Percentiles rank a stretch among this genome's conserved stretches.
Conservation (phyloP, 2,888 invertebrate genomes). For the Diploptera punctata region DNA sequence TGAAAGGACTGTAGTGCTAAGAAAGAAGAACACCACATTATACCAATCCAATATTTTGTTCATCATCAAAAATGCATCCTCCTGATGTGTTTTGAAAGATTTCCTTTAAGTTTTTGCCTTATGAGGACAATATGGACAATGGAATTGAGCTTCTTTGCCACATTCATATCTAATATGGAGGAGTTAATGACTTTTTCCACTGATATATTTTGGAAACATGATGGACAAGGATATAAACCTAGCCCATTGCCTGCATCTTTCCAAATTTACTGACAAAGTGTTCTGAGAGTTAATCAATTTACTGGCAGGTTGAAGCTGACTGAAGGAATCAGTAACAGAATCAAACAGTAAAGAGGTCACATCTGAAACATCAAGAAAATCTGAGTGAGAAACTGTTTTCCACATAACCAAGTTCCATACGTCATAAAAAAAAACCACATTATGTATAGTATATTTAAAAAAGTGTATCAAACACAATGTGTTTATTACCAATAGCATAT, state of each 20-base stretch:
- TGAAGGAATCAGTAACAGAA: neutral
- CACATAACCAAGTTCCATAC: no score
- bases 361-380: neutral
- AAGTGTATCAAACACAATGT: no score
- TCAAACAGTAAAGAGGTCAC: neutral
- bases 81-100: constrained; percentile 45
- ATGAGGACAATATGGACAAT: constrained; percentile 46
- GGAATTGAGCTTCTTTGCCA: constrained; percentile 48
- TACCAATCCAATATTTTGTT: neutral
- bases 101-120: constrained; percentile 45
- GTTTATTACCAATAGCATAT: no score
- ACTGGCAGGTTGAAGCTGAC: neutral
- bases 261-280: no score
- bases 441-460: no score
- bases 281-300: no score
- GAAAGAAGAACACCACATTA: neutral
- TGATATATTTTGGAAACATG: constrained; percentile 85
- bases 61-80: neutral
- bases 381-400: no score
- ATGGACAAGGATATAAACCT: constrained; percentile 73
- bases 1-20: no score
- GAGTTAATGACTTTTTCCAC: constrained; percentile 75
- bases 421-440: no score
- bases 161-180: constrained; percentile 47
- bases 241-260: neutral